Base-by-base conservation (phyloP, 2,113 vertebrate genomes). In the Alaudala cheleensis region DNA sequence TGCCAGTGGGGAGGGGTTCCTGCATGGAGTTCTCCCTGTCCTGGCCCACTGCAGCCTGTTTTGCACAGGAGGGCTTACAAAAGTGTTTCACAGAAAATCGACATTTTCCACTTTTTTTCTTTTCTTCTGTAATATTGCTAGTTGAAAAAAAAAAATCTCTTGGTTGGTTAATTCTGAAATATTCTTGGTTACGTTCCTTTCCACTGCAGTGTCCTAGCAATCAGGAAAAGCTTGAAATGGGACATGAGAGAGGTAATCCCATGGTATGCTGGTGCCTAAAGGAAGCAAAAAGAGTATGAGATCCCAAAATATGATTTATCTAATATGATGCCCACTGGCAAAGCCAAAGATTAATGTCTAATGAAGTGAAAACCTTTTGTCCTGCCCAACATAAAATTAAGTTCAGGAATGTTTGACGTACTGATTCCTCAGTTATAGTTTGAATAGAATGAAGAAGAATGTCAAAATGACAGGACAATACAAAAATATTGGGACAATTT, bases 1-100 rank as follows among this genome's bases (percentile, higher is more conserved):
- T 18, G 40, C 26, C 14, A 0, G 22, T 28, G 86, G 26, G 64
- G 28, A 64, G 13, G 16, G 67, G 21, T 45, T 91, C 11, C 37
- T 65, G n/a, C 3, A 0, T 0, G 0, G 20, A 56, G 6, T 15
- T n/a, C 21, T 10, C 17, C 9, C 31, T 91, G 33, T 12, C 37
- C 53, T 65, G 4, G 3, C 12, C 39, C 37, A 5, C 66, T 2
- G 4, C 31, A 51, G 37, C 49, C 33, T 37, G 25, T 31, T 66
- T 72, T 18, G 29, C 42, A 5, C 42, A 33, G 56, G 21, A 62
- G 8, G 21, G 4, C 9, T 61, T 49, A 44, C 21, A 37, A 14
- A 69, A 66, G 3, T 12, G 15, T 73, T 76, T 53, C 42, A 40
- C 14, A 67, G 37, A 53, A 82, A 76, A 24, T 5, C 0, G 0